Base-by-base conservation (phyloP, 2,113 vertebrate species). In the Bubalus kerabau region DNA sequence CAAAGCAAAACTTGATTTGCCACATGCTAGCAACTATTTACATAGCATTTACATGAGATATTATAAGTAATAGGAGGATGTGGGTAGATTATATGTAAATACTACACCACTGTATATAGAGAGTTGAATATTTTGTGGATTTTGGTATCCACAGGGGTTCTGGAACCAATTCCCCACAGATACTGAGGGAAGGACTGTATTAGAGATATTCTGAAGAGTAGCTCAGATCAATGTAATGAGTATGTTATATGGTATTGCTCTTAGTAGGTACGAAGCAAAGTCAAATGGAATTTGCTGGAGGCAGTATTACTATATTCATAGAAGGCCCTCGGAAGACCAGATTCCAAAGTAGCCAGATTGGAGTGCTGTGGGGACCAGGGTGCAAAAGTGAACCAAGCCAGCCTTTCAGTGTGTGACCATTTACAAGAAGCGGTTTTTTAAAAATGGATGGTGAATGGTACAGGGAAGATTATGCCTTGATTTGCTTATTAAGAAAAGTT, bases 311-410 rank as follows among this genome's bases (percentile, higher is more conserved):
- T 43, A 28, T 90, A 52, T 60, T 87, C 40, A 52, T 62, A 90
- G 86, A 87, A 87, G 19, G n/a, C 21, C 67, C 46, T 90, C 4
- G 3, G 86, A 88, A 74, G 52, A 85, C 17, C 52, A 80, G 15
- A 87, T 97, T 91, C 83, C 21, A 54, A 62, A 64, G 59, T 90
- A 94, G 60, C 15, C 93, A n/a, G 24, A 85, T 5, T 50, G 26
- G 36, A 12, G 50, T 94, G 26, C 56, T 83, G 10, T 92, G 64
- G 52, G 52, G 54, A 86, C 12, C 56, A 83, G 7, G n/a, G 40
- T 90, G 85, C 56, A 86, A 96, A 97, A 93, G 23, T 46, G 46
- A 96, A 87, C 21, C 12, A 89, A 89, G n/a, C 28, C 48, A 95
- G n/a, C 11, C 23, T 91, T 96, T 91, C 16, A 85, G 21, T 85